Evolutionary conservation across 2,113 vertebrate genomes (phyloP), one percentile per base, ranked within the genome.

Genomic region (Orientallactaga bullata): DNA sequence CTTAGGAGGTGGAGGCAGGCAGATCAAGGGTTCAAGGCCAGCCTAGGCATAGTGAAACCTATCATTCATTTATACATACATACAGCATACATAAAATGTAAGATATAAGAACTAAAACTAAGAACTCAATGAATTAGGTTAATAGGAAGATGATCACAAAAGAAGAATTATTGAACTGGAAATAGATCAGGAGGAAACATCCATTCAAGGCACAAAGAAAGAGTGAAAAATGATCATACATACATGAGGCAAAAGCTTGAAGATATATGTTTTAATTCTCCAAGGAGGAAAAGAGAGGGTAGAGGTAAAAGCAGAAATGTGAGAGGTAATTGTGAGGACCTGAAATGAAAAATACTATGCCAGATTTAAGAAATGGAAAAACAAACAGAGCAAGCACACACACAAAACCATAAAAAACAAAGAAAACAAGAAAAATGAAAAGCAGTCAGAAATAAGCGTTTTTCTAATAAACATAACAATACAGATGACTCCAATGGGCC

Each of bases 161-260:
- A 83, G 72, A 78, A 71, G 72, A 78, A 71, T 63, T 79, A 58
- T 37, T 85, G 23, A 89, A 89, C n/a, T 89, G 68, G 55, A 78
- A 71, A 51, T 61, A 78, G 26, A 17, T 51, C 30, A 84, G 55
- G 37, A 51, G 32, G 71, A 88, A 80, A 72, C 13, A 73, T 71
- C 35, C 37, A 55, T 32, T 69, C 28, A 60, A 78, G 23, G 21
- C n/a, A 84, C 60, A 30, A 18, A 79, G 39, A 90, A 83, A 58
- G n/a, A 72, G 8, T 30, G 17, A 86, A 79, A 78, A 65, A 37
- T 4, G 7, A 73, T 35, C 20, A 13, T 15, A 13, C 5, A 55
- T 55, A 11, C 30, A 86, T 6, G 2, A 72, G 23, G 32, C 7
- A 37, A 77, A 77, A 77, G 32, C n/a, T 76, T 79, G 15, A 84